A percentile compares a stretch with the other conserved stretches of the same genome.
Conservation (phyloP, 2,113 vertebrate species). For the Alaudala cheleensis region DNA sequence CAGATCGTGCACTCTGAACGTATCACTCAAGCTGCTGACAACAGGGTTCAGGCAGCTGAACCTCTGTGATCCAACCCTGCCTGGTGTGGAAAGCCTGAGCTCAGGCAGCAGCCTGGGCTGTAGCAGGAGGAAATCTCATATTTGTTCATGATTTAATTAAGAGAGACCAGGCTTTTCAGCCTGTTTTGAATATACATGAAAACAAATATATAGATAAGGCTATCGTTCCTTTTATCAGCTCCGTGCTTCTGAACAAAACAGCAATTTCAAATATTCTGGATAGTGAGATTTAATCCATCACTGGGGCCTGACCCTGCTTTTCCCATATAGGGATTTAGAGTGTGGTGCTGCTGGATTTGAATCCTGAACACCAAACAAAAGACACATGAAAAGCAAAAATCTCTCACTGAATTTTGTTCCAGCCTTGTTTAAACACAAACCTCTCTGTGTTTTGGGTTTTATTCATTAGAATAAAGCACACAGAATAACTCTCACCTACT, state of each 20-base stretch:
- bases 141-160: conserved; percentile 62
- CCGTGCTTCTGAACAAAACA: neutral
- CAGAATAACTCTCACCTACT: conserved; percentile 43
- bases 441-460: neutral
- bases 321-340: neutral
- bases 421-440: conserved; percentile 41
- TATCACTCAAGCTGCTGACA: conserved; percentile 35
- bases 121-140: conserved; percentile 17
- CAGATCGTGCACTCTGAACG: conserved; percentile 9
- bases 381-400: conserved; percentile 35
- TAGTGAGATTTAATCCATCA: conserved; percentile 13
- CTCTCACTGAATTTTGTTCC: neutral
- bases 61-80: neutral
- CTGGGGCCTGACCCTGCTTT: neutral
- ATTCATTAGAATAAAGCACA: conserved; percentile 57
- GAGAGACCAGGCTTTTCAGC: neutral
- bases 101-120: conserved; percentile 13
- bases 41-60: conserved; percentile 5
- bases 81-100: neutral
- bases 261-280: neutral
- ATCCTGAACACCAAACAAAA: conserved; percentile 4
- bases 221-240: neutral
- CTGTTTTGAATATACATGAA: conserved; percentile 27
- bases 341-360: neutral
- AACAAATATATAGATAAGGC: conserved; percentile 3